phyloP scores from a whole-genome alignment of 1,140 invertebrate species.

The Drosophila aff. region DNA sequence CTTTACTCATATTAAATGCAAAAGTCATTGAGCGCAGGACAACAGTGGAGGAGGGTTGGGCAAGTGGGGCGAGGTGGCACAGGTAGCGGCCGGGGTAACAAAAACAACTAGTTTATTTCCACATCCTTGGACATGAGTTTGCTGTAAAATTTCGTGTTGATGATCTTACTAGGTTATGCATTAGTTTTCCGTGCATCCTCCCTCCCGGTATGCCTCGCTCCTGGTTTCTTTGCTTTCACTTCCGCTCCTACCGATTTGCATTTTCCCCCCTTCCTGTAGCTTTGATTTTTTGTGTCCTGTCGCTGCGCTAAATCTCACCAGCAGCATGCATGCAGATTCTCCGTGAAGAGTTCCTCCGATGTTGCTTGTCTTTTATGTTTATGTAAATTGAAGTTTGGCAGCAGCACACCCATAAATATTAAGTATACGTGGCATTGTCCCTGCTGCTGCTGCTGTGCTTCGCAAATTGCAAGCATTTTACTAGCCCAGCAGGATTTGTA shows the following conservation, averaged over 20 bases:
- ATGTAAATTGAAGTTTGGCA: conserved; percentile 81
- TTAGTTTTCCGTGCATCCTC: conserved; percentile 69
- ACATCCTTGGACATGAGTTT: conserved; percentile 83
- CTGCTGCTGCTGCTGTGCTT: conserved; percentile 30
- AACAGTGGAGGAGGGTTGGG: conserved; percentile 31
- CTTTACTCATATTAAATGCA: conserved; percentile 80
- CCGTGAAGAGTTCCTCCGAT: conserved; percentile 32
- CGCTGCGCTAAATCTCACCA: conserved; percentile 70
- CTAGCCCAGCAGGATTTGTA: conserved; percentile 48
- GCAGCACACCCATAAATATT: conserved; percentile 74
- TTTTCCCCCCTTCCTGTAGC: conserved; percentile 59
- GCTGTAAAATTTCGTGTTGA: conserved; percentile 85
- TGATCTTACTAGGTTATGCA: conserved; percentile 85
- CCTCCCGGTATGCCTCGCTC: no score
- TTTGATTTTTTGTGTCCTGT: conserved; percentile 81
- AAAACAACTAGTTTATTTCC: conserved; percentile 79
- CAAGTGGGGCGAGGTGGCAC: not conserved
- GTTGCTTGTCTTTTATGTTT: conserved; percentile 78
- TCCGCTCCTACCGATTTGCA: conserved; percentile 59
- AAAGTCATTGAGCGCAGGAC: conserved; percentile 82
- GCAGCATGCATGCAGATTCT: conserved; percentile 54
- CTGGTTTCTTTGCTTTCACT: conserved; percentile 44
- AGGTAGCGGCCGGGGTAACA: conserved; percentile 50
- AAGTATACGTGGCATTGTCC: conserved; percentile 61
- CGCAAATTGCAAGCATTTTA: conserved; percentile 70